Evolutionary conservation across 1,140 invertebrate species (phyloP).

Genomic region (Conus betulinus): DNA sequence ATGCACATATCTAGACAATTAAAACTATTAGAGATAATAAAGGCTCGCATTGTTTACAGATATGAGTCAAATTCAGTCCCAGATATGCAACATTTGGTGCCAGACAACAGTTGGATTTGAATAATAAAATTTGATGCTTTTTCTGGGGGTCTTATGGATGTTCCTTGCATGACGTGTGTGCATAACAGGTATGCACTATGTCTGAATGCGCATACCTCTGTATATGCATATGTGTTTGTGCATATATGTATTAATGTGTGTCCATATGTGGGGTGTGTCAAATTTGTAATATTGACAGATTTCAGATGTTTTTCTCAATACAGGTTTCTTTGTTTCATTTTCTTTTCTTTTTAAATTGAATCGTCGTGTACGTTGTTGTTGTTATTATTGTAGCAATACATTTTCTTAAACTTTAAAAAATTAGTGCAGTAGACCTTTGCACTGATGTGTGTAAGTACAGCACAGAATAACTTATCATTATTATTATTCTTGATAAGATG

Average conservation of each 20-base stretch:
- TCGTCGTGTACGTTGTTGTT: too few species aligned
- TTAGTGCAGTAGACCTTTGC: too few species aligned
- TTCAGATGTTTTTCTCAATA: too few species aligned
- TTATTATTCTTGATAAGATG: too few species aligned
- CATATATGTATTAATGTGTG: neutral
- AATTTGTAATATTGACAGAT: too few species aligned
- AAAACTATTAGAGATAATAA: too few species aligned
- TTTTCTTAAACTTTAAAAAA: too few species aligned
- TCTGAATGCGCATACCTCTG: neutral
- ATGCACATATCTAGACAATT: neutral
- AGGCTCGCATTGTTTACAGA: neutral
- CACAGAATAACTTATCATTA: too few species aligned
- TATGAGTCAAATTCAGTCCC: neutral
- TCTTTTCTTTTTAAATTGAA: too few species aligned
- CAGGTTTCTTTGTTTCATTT: too few species aligned
- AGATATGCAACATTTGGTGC: neutral
- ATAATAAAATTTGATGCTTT: neutral
- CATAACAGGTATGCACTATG: neutral
- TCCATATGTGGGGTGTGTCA: neutral
- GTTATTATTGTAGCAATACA: too few species aligned
- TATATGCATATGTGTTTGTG: neutral
- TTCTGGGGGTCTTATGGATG: neutral
- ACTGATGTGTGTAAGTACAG: too few species aligned
- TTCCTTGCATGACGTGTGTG: neutral
- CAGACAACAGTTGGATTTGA: neutral